Evolutionary conservation across 2,113 vertebrate species (phyloP).

Genomic region (Tragelaphus buxtoni): DNA sequence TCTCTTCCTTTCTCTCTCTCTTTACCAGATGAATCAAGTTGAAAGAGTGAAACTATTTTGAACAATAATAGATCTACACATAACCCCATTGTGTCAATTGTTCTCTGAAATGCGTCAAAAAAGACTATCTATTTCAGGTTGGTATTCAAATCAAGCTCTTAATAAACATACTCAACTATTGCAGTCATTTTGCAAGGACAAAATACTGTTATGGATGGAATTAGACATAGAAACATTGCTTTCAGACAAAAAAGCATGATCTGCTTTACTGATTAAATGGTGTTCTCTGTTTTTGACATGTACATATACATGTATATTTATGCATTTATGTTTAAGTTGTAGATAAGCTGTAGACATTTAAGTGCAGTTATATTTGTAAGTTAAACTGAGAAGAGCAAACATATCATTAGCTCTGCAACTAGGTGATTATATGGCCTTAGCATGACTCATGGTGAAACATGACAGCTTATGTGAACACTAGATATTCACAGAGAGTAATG

Average conservation of each 20-base stretch:
- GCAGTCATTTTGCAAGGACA: background rate
- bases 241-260: background rate
- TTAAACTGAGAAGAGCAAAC: background rate
- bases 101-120: background rate
- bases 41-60: background rate
- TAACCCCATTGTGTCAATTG: background rate
- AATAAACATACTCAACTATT: background rate
- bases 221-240: background rate
- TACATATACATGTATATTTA: background rate
- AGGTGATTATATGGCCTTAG: constrained; percentile 65
- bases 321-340: background rate
- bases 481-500: constrained; percentile 75
- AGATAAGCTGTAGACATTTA: background rate
- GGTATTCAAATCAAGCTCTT: background rate
- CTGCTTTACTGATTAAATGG: background rate
- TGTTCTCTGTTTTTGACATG: background rate
- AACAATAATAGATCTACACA: background rate
- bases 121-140: background rate
- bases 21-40: background rate
- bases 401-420: constrained; percentile 63
- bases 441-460: constrained; percentile 69
- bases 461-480: constrained; percentile 73
- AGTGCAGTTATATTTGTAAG: background rate
- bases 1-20: background rate
- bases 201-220: background rate